phyloP scores from a whole-genome alignment of 2,113 vertebrate genomes.

The Epinephelus lanceolatus region DNA sequence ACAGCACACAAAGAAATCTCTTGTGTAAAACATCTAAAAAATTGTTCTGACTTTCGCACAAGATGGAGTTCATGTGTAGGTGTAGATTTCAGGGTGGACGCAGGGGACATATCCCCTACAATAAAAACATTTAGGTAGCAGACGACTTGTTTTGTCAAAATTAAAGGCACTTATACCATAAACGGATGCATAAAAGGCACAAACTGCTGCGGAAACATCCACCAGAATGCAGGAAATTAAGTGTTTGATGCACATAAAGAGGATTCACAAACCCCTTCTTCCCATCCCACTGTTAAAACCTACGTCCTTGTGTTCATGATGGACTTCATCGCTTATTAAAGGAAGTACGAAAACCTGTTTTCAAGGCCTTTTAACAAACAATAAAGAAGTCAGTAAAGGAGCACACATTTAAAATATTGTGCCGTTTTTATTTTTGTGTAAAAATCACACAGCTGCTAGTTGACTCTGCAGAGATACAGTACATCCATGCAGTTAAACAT shows the following conservation, averaged over 20 bases:
- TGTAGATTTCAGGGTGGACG: too few species aligned
- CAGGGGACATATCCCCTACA: too few species aligned
- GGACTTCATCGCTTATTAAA: background rate
- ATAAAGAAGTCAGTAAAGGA: conserved; percentile 38
- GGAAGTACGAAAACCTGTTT: background rate
- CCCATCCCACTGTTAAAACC: too few species aligned
- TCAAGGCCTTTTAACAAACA: background rate
- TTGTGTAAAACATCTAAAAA: background rate
- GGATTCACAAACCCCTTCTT: too few species aligned
- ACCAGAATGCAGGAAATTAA: too few species aligned
- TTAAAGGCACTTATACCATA: too few species aligned
- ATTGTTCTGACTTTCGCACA: background rate
- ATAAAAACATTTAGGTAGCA: too few species aligned
- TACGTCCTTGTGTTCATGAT: background rate
- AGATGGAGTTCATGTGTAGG: too few species aligned
- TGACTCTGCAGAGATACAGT: conserved; percentile 92
- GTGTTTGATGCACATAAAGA: too few species aligned
- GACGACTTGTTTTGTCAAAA: too few species aligned
- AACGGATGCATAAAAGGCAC: too few species aligned
- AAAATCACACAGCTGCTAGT: conserved; percentile 97
- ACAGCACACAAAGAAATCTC: background rate
- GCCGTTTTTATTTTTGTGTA: conserved; percentile 95
- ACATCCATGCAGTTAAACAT: conserved; percentile 95
- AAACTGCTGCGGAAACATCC: too few species aligned
- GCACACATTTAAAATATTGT: conserved; percentile 92